These are phyloP conservation scores for Drosophila mettleri DNA, from an alignment of 2,888 invertebrate species.

Conservation along the genomic window DNA sequence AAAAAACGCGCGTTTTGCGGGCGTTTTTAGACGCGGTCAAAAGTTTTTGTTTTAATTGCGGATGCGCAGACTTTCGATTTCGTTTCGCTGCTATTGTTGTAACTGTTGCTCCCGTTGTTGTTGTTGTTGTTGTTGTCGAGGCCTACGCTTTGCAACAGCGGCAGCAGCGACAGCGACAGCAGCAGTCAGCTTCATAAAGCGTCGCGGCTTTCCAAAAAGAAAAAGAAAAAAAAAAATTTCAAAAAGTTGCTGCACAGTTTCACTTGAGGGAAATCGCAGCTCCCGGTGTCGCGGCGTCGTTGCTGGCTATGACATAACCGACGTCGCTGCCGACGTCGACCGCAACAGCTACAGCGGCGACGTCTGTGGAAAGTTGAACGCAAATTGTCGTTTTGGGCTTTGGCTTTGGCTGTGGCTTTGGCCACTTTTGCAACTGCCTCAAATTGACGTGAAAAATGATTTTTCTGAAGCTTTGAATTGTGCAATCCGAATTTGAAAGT, in stretches of 20 bases:
- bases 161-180: constrained; percentile 21
- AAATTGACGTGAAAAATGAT: constrained; percentile 62
- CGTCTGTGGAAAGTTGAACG: constrained; percentile 73
- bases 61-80: constrained; percentile 79
- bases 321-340: constrained; percentile 36
- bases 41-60: constrained; percentile 66
- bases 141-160: constrained; percentile 39
- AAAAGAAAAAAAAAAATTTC: constrained; percentile 29
- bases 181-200: constrained; percentile 41
- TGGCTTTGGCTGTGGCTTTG: too few relatives aligned
- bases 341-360: constrained; percentile 1
- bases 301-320: constrained; percentile 71
- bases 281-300: constrained; percentile 55
- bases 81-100: constrained; percentile 46
- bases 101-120: constrained; percentile 15
- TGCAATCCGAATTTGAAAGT: constrained; percentile 39
- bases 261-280: constrained; percentile 78
- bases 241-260: constrained; percentile 69
- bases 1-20: constrained; percentile 48
- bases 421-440: constrained; percentile 68
- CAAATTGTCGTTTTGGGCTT: constrained; percentile 61
- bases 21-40: constrained; percentile 58
- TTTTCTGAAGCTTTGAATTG: constrained; percentile 42
- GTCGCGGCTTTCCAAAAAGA: constrained; percentile 68
- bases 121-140: constrained; percentile 28